A percentile compares a stretch with the other conserved stretches of the same genome.
Conservation (phyloP, 2,797 vertebrate genomes). For the Limosa lapponica region DNA sequence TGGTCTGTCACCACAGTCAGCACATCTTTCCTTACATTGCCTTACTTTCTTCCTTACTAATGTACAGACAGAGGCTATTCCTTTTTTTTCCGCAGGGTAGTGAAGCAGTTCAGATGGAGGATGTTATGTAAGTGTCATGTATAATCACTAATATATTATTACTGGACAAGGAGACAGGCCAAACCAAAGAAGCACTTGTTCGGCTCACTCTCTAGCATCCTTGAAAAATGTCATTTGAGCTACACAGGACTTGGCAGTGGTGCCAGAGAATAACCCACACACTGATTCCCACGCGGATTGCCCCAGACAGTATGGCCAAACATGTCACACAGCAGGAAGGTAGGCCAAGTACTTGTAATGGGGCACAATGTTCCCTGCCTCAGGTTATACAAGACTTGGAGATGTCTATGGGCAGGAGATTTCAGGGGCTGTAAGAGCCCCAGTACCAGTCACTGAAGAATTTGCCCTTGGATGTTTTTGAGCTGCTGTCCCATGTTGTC, state of each 20-base stretch:
- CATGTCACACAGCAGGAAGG: background rate
- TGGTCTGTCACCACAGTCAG: background rate
- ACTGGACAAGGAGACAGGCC: constrained; percentile 6
- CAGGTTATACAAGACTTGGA: background rate
- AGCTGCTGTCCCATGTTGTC: rapidly evolving
- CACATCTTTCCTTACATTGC: background rate
- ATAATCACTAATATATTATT: constrained; percentile 29
- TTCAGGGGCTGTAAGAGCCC: background rate
- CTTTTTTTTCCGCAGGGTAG: background rate
- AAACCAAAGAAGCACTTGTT: background rate
- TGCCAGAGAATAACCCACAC: background rate
- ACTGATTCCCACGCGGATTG: background rate
- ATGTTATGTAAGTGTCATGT: constrained; percentile 25
- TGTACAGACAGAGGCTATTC: background rate
- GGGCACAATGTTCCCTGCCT: background rate
- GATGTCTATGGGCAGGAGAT: background rate
- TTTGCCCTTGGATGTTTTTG: background rate
- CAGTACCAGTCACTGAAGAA: background rate
- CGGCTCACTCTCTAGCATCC: background rate
- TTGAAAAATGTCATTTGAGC: constrained; percentile 15
- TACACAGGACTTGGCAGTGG: background rate
- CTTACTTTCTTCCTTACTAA: background rate
- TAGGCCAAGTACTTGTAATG: background rate
- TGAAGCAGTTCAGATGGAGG: constrained; percentile 15
- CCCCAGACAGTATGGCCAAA: background rate